Conservation (phyloP, 2,888 invertebrate species). For the Meiosimyza platycephala region DNA sequence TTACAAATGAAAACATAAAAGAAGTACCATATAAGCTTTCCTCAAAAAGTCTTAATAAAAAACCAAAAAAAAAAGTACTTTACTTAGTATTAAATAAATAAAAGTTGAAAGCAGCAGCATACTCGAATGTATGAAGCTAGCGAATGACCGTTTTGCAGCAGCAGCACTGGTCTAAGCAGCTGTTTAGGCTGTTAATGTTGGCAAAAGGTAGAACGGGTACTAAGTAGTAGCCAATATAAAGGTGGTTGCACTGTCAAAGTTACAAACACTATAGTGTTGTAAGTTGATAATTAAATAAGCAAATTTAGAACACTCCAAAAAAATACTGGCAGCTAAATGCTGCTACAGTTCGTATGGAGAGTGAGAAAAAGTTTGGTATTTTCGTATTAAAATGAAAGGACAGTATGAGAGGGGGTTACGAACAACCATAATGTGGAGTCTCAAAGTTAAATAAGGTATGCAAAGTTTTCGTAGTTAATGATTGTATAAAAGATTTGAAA, state of each 20-base stretch:
- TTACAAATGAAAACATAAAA: no score
- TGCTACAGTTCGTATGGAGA: no score
- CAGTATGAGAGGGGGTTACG: not conserved
- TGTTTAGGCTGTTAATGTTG: not conserved
- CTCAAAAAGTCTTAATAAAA: no score
- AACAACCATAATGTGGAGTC: no score
- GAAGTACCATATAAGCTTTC: no score
- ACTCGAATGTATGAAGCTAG: not conserved
- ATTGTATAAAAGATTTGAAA: no score
- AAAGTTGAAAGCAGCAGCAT: not conserved
- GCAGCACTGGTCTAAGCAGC: not conserved
- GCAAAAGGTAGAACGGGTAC: not conserved
- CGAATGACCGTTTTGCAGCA: not conserved
- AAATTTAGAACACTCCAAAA: constrained; percentile 21
- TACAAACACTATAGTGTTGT: not conserved
- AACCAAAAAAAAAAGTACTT: no score
- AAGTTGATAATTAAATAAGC: constrained; percentile 25
- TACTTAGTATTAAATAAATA: no score
- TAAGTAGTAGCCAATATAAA: no score
- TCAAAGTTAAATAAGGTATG: no score
- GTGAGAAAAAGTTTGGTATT: constrained; percentile 8
- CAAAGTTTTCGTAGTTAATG: no score
- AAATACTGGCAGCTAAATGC: constrained; percentile 15
- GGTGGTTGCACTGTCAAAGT: no score
- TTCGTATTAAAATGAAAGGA: not conserved